Conservation (phyloP, 1,140 invertebrate species). For the Heliothis virescens region DNA sequence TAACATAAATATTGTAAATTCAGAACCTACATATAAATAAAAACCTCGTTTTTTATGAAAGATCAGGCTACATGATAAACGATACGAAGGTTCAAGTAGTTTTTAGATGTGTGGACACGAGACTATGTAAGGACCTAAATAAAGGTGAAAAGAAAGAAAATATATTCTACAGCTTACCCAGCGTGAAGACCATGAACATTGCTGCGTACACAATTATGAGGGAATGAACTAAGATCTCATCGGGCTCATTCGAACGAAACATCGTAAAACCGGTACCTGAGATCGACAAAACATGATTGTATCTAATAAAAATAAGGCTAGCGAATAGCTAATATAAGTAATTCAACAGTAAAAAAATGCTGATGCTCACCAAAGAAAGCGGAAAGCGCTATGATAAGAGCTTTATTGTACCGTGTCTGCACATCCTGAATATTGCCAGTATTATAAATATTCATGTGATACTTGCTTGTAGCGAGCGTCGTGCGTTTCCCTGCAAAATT, state of each 20-base stretch:
- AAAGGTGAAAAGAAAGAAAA: not conserved
- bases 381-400: constrained; percentile 46
- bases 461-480: constrained; percentile 39
- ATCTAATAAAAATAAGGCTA: too few relatives aligned
- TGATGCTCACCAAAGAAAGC: constrained; percentile 49
- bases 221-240: constrained; percentile 56
- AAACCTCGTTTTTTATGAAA: too few relatives aligned
- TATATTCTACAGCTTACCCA: constrained; percentile 43
- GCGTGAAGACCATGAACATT: constrained; percentile 56
- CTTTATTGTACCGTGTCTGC: constrained; percentile 41
- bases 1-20: too few relatives aligned
- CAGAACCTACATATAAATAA: too few relatives aligned
- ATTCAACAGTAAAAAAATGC: not conserved
- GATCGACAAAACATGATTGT: not conserved
- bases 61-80: not conserved
- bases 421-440: not conserved
- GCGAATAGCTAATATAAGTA: too few relatives aligned
- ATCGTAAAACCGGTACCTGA: constrained; percentile 58
- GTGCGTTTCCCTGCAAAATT: constrained; percentile 49
- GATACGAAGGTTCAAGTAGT: not conserved
- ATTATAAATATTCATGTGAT: constrained; percentile 15
- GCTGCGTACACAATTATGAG: constrained; percentile 52
- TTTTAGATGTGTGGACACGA: too few relatives aligned
- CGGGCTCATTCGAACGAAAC: constrained; percentile 50
- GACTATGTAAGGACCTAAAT: too few relatives aligned